These are phyloP conservation scores for Hyalella azteca DNA, from an alignment of 2,888 invertebrate species.

Conservation along the genomic window DNA sequence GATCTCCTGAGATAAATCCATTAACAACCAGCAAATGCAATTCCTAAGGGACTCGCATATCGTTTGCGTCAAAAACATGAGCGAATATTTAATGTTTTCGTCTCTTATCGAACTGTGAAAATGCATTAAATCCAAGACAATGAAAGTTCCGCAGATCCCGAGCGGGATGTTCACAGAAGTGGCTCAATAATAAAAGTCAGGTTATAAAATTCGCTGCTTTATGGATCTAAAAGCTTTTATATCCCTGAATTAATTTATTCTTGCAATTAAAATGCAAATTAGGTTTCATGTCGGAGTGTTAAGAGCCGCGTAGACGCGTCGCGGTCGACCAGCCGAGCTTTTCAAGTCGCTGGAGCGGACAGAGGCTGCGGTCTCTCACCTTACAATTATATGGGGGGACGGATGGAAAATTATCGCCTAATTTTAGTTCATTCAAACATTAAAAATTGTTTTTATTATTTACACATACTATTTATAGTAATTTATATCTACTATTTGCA, in stretches of 20 bases:
- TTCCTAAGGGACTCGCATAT: not conserved
- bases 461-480: too few relatives aligned
- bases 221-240: constrained; percentile 36
- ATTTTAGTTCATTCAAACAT: too few relatives aligned
- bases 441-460: too few relatives aligned
- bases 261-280: constrained; percentile 36
- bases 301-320: not conserved
- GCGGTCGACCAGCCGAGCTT: not conserved
- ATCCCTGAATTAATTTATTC: constrained; percentile 32
- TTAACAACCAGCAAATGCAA: not conserved
- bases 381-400: not conserved
- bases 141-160: not conserved
- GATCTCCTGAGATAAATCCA: not conserved
- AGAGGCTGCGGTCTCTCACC: not conserved
- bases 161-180: constrained; percentile 16
- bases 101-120: constrained; percentile 19
- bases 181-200: constrained; percentile 24
- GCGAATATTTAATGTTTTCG: not conserved
- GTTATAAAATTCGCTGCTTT: constrained; percentile 37
- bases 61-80: not conserved
- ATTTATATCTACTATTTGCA: too few relatives aligned
- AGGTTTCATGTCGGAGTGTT: constrained; percentile 25
- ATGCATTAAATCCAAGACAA: constrained; percentile 26
- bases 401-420: too few relatives aligned
- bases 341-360: not conserved